A percentile compares a stretch with the other conserved stretches of the same genome.
These are phyloP conservation scores for Isaurus tuberculatus DNA, from an alignment of 92 coral and sea anemone species.

Conservation along the genomic window DNA sequence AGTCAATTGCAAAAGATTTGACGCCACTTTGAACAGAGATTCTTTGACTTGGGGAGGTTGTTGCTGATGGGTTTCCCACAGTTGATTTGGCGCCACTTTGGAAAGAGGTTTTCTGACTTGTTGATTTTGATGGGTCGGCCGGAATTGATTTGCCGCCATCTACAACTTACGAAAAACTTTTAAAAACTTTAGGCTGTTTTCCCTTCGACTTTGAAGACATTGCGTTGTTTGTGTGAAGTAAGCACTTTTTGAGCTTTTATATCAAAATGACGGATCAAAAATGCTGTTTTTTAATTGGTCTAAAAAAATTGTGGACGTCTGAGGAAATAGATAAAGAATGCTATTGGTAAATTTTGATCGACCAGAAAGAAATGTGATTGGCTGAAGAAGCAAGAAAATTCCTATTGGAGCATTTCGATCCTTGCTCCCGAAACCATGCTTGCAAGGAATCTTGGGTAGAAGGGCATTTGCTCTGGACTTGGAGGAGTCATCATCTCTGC, in stretches of 20 bases:
- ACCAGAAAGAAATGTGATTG: neutral
- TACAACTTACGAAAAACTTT: too few species aligned
- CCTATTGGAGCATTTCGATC: neutral
- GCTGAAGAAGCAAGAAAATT: neutral
- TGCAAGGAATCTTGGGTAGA: too few species aligned
- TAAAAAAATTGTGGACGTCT: neutral
- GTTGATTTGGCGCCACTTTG: neutral
- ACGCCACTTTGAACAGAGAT: too few species aligned
- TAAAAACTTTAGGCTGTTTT: neutral
- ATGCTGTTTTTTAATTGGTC: conserved; percentile 21
- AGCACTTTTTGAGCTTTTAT: neutral
- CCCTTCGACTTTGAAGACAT: conserved; percentile 2
- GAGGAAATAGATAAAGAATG: neutral
- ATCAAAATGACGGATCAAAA: conserved; percentile 12
- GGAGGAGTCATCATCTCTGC: too few species aligned
- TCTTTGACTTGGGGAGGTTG: too few species aligned
- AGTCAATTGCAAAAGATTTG: too few species aligned
- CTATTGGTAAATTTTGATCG: neutral
- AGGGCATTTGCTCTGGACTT: too few species aligned
- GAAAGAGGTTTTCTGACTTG: too few species aligned
- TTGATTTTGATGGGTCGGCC: too few species aligned
- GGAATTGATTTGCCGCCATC: too few species aligned
- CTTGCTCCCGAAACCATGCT: too few species aligned
- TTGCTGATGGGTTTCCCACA: too few species aligned
- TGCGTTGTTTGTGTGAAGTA: neutral